A percentile compares a stretch with the other conserved stretches of the same genome.
Evolutionary conservation across 53 echinoderm and acorn worm genomes (phyloP).

Genomic region (Echinometra lucunter): DNA sequence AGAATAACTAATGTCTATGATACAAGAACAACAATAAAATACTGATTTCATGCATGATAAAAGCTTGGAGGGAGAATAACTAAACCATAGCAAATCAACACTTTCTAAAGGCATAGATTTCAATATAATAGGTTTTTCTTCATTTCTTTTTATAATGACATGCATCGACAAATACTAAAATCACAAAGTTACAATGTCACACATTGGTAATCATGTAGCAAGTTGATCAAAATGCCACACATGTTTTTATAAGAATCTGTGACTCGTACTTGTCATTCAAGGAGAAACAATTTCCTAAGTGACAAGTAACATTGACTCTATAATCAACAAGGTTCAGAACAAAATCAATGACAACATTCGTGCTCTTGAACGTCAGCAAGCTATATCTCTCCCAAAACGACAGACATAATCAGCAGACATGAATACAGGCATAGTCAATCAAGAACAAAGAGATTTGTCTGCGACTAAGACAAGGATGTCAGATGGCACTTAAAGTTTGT

Average conservation of each 20-base stretch:
- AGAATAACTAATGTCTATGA: background rate
- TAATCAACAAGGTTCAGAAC: background rate
- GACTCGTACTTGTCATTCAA: too few species aligned
- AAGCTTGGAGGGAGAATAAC: background rate
- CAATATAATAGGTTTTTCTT: too few species aligned
- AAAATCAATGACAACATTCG: background rate
- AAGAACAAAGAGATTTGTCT: constrained; percentile 50
- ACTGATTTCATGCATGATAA: background rate
- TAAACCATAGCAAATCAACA: background rate
- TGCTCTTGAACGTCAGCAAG: background rate
- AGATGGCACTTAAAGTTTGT: constrained; percentile 18
- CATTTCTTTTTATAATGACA: too few species aligned
- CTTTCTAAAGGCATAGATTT: background rate
- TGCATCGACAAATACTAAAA: background rate
- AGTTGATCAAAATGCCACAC: background rate
- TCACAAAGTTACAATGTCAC: background rate
- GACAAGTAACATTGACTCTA: background rate
- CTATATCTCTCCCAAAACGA: background rate
- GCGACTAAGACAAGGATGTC: background rate
- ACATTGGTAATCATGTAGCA: background rate
- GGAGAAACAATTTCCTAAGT: background rate
- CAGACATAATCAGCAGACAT: constrained; percentile 1
- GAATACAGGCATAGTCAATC: background rate
- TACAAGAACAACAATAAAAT: background rate
- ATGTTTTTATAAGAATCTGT: too few species aligned